phyloP scores from a whole-genome alignment of 2,888 invertebrate species.

The Teleiodes luculella region DNA sequence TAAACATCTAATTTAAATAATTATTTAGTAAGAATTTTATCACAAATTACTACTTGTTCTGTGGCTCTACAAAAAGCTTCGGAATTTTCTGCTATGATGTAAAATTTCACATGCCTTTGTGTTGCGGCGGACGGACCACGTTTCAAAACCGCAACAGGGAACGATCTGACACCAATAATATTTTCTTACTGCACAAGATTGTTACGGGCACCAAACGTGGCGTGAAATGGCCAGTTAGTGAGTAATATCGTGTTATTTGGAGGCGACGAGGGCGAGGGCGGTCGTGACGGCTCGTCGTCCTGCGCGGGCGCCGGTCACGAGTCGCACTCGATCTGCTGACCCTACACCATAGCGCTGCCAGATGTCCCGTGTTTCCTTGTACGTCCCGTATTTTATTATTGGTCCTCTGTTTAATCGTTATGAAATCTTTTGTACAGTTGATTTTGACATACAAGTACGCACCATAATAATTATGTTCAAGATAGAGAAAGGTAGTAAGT shows the following conservation, averaged over 20 bases:
- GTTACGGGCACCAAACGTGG: conserved; percentile 50
- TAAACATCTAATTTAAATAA: conserved; percentile 4
- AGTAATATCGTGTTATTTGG: conserved; percentile 75
- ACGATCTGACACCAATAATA: conserved; percentile 37
- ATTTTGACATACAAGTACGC: no score
- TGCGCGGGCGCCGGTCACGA: conserved; percentile 65
- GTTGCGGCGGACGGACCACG: conserved; percentile 4
- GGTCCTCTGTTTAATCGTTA: no score
- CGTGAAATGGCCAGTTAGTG: conserved; percentile 76
- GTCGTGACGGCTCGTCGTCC: conserved; percentile 57
- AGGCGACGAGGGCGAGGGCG: conserved; percentile 60
- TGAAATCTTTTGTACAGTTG: no score
- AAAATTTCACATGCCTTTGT: conserved; percentile 7
- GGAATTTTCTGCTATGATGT: neutral
- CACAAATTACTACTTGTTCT: neutral
- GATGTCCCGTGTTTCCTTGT: no score
- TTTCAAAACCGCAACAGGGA: conserved; percentile 26
- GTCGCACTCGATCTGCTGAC: conserved; percentile 60
- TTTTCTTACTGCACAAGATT: conserved; percentile 40
- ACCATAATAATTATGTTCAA: no score
- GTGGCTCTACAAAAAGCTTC: neutral
- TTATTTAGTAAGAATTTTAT: neutral
- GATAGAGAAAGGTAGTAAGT: no score
- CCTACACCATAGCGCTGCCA: conserved; percentile 41
- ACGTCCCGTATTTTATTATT: no score